A percentile compares a stretch with the other conserved stretches of the same genome.
phyloP scores from a whole-genome alignment of 2,797 vertebrate genomes.

The Catostomus latipinnis region DNA sequence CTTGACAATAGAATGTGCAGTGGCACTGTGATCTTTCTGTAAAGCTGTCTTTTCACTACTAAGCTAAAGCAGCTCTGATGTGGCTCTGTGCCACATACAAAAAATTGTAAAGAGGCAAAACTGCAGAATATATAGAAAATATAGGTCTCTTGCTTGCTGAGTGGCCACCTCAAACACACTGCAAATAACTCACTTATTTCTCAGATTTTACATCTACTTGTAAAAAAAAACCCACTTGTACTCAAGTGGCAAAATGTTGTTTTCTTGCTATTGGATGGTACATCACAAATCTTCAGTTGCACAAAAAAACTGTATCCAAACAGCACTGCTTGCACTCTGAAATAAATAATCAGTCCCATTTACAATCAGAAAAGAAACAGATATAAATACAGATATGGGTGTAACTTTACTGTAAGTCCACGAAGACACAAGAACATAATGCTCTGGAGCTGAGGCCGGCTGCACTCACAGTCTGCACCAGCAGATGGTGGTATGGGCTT shows the following conservation, averaged over 20 bases:
- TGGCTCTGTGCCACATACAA: too few species aligned
- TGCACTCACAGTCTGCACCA: slow-evolving; percentile 24
- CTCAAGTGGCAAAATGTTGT: too few species aligned
- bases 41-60: background rate
- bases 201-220: background rate
- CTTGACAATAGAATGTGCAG: background rate
- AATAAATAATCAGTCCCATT: background rate
- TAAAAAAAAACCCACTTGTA: background rate
- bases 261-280: background rate
- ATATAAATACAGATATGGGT: background rate
- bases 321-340: background rate
- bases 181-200: slow-evolving; percentile 5
- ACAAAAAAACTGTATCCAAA: background rate
- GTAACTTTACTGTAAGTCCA: too few species aligned
- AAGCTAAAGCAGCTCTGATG: background rate
- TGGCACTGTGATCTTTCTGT: background rate
- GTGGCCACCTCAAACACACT: background rate
- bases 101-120: too few species aligned
- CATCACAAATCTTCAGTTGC: background rate
- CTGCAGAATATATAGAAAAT: too few species aligned
- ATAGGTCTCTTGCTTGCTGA: too few species aligned
- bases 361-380: background rate
- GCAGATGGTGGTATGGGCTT: slow-evolving; percentile 36
- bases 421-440: too few species aligned
- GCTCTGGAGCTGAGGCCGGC: background rate